These are phyloP conservation scores for Aethes cnicana DNA, from an alignment of 2,888 invertebrate genomes.

Conservation along the genomic window DNA sequence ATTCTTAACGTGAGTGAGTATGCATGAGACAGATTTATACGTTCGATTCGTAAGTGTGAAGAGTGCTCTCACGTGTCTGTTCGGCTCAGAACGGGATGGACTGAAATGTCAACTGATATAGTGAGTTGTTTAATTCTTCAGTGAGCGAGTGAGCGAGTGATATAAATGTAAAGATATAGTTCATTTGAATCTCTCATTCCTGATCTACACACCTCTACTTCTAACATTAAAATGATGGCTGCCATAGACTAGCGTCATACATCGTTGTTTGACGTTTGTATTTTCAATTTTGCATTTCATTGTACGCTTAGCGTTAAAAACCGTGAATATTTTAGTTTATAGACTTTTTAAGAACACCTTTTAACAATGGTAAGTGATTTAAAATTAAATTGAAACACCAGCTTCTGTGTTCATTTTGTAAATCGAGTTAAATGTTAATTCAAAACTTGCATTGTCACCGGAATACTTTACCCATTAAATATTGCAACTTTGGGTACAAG, in stretches of 20 bases:
- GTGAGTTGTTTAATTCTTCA: no score
- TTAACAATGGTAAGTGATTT: constrained; percentile 32
- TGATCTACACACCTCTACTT: no score
- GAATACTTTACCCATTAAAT: constrained; percentile 1
- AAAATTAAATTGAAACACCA: not conserved
- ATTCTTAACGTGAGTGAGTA: no score
- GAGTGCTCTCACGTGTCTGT: no score
- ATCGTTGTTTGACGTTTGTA: constrained; percentile 21
- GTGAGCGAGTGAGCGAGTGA: no score
- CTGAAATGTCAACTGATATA: no score
- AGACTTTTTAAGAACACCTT: constrained; percentile 8
- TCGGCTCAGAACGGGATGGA: no score
- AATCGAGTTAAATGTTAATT: not conserved
- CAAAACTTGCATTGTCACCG: constrained; percentile 38
- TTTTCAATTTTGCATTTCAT: constrained; percentile 29
- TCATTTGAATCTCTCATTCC: no score
- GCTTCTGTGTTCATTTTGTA: not conserved
- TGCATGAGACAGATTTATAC: no score
- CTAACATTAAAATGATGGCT: no score
- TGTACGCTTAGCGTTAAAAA: constrained; percentile 25
- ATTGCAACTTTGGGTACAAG: not conserved
- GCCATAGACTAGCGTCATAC: constrained; percentile 8
- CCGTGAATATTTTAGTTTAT: constrained; percentile 15
- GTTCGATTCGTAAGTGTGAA: no score
- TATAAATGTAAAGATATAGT: no score